Percentiles rank a stretch among this genome's conserved stretches.
Conservation (phyloP, 2,888 invertebrate species). For the Pimpla rufipes region DNA sequence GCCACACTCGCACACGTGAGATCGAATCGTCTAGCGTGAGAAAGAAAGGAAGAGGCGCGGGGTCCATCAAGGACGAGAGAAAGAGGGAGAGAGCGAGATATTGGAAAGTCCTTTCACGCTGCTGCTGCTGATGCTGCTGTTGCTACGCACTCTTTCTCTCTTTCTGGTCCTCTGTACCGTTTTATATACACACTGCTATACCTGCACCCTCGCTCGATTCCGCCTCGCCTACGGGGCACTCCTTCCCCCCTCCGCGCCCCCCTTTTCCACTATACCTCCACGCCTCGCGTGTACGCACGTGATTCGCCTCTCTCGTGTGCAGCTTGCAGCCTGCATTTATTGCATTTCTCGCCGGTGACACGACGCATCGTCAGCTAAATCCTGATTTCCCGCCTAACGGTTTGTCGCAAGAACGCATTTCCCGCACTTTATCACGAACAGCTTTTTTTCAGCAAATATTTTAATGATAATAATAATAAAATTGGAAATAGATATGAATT, state of each 20-base stretch:
- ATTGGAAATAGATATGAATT: too few species aligned
- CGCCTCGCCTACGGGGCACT: constrained; percentile 58
- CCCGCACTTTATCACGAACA: not conserved
- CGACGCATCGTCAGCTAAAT: not conserved
- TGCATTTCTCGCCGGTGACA: constrained; percentile 13
- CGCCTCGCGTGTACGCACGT: not conserved
- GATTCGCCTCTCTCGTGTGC: not conserved
- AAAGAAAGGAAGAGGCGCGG: constrained; percentile 16
- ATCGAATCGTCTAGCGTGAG: constrained; percentile 13
- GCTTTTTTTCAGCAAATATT: not conserved
- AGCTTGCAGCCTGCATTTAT: not conserved
- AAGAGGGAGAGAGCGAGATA: constrained; percentile 52
- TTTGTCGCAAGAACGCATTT: not conserved
- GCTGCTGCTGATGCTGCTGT: constrained; percentile 30
- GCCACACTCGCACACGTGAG: constrained; percentile 2
- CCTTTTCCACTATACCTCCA: not conserved
- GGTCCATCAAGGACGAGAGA: constrained; percentile 15
- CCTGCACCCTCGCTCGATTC: constrained; percentile 61
- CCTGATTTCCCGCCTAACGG: not conserved
- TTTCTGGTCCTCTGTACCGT: constrained; percentile 44
- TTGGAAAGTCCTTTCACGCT: constrained; percentile 54
- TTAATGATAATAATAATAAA: not conserved
- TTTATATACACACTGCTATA: constrained; percentile 27
- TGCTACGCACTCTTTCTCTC: constrained; percentile 25
- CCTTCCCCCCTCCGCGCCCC: constrained; percentile 49